Evolutionary conservation across 2,888 invertebrate genomes (phyloP).

Genomic region (Scaptomyza parva): DNA sequence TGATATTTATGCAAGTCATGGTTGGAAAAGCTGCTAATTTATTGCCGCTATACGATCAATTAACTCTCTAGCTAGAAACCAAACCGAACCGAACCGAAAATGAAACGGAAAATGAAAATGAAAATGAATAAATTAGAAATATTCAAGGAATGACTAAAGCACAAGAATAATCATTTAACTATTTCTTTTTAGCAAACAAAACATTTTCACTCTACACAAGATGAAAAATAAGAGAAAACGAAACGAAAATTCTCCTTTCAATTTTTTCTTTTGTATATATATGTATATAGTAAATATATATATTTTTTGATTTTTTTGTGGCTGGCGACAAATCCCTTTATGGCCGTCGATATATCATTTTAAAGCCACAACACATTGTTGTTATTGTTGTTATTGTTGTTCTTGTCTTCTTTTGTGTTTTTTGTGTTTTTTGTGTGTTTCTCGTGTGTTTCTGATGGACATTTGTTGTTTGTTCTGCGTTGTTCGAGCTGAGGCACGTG

Average conservation of each 20-base stretch:
- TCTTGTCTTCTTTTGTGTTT: neutral
- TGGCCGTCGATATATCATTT: slow-evolving; percentile 71
- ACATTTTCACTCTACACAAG: slow-evolving; percentile 17
- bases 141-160: slow-evolving; percentile 48
- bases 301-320: slow-evolving; percentile 25
- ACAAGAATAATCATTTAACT: slow-evolving; percentile 56
- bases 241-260: slow-evolving; percentile 32
- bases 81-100: slow-evolving; percentile 20
- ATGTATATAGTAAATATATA: slow-evolving; percentile 4
- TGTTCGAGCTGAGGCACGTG: slow-evolving; percentile 60
- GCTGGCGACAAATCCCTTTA: slow-evolving; percentile 70
- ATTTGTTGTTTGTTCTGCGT: slow-evolving; percentile 11
- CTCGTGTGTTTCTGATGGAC: neutral
- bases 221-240: neutral
- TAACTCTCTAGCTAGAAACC: slow-evolving; percentile 34
- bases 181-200: slow-evolving; percentile 25
- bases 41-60: slow-evolving; percentile 54
- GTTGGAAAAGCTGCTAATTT: slow-evolving; percentile 48
- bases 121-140: slow-evolving; percentile 6
- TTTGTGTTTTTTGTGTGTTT: slow-evolving; percentile 10
- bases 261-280: slow-evolving; percentile 9
- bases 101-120: slow-evolving; percentile 1
- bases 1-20: slow-evolving; percentile 35
- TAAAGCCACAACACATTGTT: slow-evolving; percentile 43
- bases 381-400: slow-evolving; percentile 13